Percentiles rank a stretch among this genome's conserved stretches.
Evolutionary conservation across 2,797 vertebrate genomes (phyloP).

Genomic region (Caiman crocodilus): DNA sequence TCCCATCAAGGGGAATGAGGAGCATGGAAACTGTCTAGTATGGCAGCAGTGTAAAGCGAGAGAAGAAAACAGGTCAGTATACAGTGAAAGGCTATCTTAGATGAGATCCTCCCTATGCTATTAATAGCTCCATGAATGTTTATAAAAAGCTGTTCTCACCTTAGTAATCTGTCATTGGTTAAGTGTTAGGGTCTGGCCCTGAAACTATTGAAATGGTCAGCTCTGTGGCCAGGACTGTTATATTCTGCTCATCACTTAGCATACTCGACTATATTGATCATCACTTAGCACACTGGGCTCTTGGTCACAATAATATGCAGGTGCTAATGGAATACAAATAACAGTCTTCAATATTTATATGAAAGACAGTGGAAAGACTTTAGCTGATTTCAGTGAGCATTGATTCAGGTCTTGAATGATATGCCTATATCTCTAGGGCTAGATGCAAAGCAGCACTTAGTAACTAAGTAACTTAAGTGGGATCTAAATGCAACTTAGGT

Average conservation of each 20-base stretch:
- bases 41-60: not conserved
- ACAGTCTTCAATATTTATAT: not conserved
- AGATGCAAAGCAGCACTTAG: not conserved
- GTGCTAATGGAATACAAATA: not conserved
- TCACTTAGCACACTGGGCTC: not conserved
- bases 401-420: not conserved
- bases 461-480: not conserved
- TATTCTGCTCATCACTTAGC: not conserved
- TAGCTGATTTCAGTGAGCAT: not conserved
- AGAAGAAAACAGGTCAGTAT: not conserved
- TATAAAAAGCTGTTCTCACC: not conserved
- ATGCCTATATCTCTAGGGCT: not conserved
- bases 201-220: not conserved
- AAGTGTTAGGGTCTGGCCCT: not conserved
- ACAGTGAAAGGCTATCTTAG: not conserved
- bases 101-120: conserved; percentile 1
- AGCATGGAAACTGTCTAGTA: not conserved
- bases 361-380: not conserved
- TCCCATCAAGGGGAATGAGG: not conserved
- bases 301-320: not conserved
- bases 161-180: not conserved
- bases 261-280: not conserved
- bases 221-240: not conserved
- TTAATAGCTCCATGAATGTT: not conserved
- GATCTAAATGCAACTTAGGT: not conserved